Conservation (phyloP, 2,888 invertebrate genomes). For the Clusia tigrina region DNA sequence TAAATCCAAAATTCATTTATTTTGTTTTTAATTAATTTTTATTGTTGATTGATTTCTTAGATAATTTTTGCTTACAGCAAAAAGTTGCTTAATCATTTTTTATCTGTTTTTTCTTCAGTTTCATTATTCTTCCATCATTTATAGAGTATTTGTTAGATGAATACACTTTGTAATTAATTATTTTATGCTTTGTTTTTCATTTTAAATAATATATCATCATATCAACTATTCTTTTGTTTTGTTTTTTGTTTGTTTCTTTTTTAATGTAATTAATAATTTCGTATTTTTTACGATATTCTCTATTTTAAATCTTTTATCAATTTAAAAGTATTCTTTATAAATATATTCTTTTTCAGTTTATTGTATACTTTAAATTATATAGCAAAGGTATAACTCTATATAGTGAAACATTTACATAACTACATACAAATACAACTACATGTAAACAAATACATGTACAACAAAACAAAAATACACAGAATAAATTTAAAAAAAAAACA, state of each 20-base stretch:
- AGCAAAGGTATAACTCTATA: background rate
- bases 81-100: conserved; percentile 35
- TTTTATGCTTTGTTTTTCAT: background rate
- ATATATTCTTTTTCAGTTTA: conserved; percentile 12
- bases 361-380: conserved; percentile 13
- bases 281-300: background rate
- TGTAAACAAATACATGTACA: background rate
- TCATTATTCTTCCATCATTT: conserved; percentile 11
- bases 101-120: conserved; percentile 24
- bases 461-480: background rate
- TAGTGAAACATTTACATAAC: conserved; percentile 8
- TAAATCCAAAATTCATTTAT: conserved; percentile 15
- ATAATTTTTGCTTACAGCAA: conserved; percentile 51
- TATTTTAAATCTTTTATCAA: background rate
- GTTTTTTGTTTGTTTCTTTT: conserved; percentile 9
- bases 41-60: conserved; percentile 38
- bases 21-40: conserved; percentile 36
- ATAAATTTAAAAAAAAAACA: no score
- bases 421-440: background rate
- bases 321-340: background rate
- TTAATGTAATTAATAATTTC: conserved; percentile 13
- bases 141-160: background rate
- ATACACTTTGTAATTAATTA: background rate
- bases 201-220: background rate
- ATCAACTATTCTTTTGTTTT: conserved; percentile 12